Percentiles rank a stretch among this genome's conserved stretches.
Evolutionary conservation across 2,888 invertebrate genomes (phyloP).

Genomic region (Melanchra persicariae): DNA sequence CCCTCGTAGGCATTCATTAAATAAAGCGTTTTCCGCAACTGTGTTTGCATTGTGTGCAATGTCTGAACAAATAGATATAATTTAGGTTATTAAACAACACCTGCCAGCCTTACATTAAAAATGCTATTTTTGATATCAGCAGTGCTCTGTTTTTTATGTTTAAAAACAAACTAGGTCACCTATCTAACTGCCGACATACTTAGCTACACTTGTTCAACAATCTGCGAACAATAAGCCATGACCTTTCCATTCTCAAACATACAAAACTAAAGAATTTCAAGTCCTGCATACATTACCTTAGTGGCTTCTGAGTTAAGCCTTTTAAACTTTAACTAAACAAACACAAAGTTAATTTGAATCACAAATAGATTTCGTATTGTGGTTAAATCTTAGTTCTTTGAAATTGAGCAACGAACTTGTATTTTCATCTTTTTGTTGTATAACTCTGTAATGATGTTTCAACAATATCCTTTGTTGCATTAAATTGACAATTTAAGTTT

Average conservation of each 20-base stretch:
- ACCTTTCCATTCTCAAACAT: constrained; percentile 40
- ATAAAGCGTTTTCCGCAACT: background rate
- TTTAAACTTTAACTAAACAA: constrained; percentile 54
- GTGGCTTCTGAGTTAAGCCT: constrained; percentile 33
- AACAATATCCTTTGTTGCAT: constrained; percentile 35
- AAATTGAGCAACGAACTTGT: constrained; percentile 41
- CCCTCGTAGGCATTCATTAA: too few species aligned
- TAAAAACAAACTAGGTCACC: background rate
- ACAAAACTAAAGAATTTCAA: constrained; percentile 49
- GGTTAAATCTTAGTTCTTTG: constrained; percentile 45
- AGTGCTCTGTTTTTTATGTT: background rate
- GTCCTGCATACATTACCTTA: constrained; percentile 46
- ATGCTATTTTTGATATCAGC: background rate
- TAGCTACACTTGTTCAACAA: constrained; percentile 23
- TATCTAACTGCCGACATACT: background rate
- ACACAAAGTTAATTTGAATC: constrained; percentile 62
- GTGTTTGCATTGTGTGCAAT: background rate
- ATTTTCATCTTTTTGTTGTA: constrained; percentile 46
- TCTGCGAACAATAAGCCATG: constrained; percentile 26
- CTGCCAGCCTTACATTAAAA: background rate
- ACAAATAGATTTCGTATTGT: constrained; percentile 57
- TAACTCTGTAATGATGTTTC: constrained; percentile 51
- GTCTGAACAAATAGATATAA: background rate
- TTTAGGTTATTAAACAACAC: background rate
- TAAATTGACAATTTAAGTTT: constrained; percentile 25